Percentiles rank a stretch among this genome's conserved stretches.
Evolutionary conservation across 2,888 invertebrate genomes (phyloP).

Genomic region (Clostera curtula): DNA sequence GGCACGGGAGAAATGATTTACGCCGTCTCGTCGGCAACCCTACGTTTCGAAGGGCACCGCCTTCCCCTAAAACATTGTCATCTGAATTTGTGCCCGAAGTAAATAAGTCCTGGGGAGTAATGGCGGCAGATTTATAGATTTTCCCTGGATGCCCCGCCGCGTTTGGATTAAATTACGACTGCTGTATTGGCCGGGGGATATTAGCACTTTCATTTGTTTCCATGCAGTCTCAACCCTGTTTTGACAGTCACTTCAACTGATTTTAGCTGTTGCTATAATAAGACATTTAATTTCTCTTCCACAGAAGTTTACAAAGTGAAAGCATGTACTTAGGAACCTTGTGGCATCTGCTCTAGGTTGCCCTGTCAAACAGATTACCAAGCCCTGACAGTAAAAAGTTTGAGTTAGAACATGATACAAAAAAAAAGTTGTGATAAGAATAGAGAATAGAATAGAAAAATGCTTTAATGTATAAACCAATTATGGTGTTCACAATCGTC

Average conservation of each 20-base stretch:
- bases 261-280: constrained; percentile 47
- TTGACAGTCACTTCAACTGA: constrained; percentile 48
- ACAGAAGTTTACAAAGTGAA: no score
- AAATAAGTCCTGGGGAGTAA: constrained; percentile 67
- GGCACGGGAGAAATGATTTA: constrained; percentile 19
- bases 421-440: no score
- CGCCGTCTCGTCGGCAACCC: constrained; percentile 42
- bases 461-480: no score
- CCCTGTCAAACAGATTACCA: no score
- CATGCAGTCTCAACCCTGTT: no score
- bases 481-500: no score
- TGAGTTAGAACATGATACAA: no score
- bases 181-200: constrained; percentile 68
- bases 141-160: constrained; percentile 67
- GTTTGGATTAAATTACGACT: constrained; percentile 70
- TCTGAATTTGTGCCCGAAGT: constrained; percentile 75
- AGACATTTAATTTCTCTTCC: constrained; percentile 9
- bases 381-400: no score
- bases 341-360: no score
- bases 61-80: constrained; percentile 76
- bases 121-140: constrained; percentile 76
- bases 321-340: no score
- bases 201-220: constrained; percentile 70
- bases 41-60: constrained; percentile 52
- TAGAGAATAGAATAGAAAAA: no score